Evolutionary conservation across 2,888 invertebrate genomes (phyloP).

Genomic region (Sycophila texana): DNA sequence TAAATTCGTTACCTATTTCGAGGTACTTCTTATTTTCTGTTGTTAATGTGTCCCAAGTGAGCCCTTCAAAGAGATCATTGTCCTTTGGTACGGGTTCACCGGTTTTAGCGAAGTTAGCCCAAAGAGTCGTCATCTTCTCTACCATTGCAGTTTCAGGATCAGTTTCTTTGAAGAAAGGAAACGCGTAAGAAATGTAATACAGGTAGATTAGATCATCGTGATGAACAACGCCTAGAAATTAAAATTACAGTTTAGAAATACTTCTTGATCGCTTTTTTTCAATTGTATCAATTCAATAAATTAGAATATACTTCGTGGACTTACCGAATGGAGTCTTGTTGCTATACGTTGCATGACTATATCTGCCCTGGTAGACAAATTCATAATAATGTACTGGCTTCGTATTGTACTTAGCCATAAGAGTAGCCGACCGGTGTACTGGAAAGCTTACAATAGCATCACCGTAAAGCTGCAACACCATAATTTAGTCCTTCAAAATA

Average conservation of each 20-base stretch:
- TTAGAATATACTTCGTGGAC: no score
- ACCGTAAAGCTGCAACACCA: conserved; percentile 76
- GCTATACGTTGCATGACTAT: conserved; percentile 77
- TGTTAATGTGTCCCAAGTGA: conserved; percentile 73
- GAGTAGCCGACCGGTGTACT: conserved; percentile 68
- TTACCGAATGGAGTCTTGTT: conserved; percentile 61
- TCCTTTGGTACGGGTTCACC: conserved; percentile 76
- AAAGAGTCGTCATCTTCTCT: conserved; percentile 73
- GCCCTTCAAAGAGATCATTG: conserved; percentile 68
- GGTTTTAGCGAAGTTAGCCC: conserved; percentile 74
- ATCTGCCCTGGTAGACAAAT: conserved; percentile 80
- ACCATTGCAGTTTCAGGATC: conserved; percentile 75
- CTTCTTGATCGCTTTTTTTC: no score
- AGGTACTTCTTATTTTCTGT: conserved; percentile 71
- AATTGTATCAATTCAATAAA: no score
- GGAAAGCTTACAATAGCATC: conserved; percentile 78
- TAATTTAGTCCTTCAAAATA: background rate
- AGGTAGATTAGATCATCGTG: conserved; percentile 77
- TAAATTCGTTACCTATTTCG: conserved; percentile 72
- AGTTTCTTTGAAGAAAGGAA: conserved; percentile 73
- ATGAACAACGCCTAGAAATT: conserved; percentile 76
- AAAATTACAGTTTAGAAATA: conserved; percentile 66
- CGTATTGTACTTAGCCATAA: conserved; percentile 78
- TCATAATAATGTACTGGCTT: conserved; percentile 80
- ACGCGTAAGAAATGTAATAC: conserved; percentile 67